Evolutionary conservation across 2,888 invertebrate species (phyloP), one percentile per base, ranked within the genome.

Genomic region (Caradrina kadenii): DNA sequence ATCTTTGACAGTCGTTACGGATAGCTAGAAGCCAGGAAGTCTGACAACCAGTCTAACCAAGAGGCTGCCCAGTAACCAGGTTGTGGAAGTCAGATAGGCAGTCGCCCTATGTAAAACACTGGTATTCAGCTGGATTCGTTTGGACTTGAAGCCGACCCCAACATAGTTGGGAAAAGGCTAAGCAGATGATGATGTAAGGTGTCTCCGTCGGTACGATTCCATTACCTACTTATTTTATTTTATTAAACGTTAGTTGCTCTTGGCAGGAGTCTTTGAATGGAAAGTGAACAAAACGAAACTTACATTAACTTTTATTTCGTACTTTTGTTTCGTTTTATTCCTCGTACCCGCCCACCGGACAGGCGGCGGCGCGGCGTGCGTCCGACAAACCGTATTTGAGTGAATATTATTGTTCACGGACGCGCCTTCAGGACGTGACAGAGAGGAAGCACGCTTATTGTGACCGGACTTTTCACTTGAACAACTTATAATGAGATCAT

Each of bases 401-500:
- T 10, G 58, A 56, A 60, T n/a, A 63, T 52, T 52, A 56, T 54
- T 26, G 64, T 58, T 15, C 63, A n/a, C 39, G 11, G n/a, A 13
- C 21, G 52, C 49, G 48, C 55, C 26, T 26, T 21, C 48, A 10
- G 22, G 64, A 79, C 74, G 69, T 79, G 79, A 69, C 61, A 59
- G 55, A 56, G 26, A 42, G 62, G 64, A 65, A 79, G 66, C 69
- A 70, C 26, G 74, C 82, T 74, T 59, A 79, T 79, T 74, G 63
- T 39, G 55, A 31, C 15, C 54, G 50, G 66, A 42, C 58, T 49
- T 48, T 52, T 49, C 22, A 21, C 69, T 69, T 42, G 45, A n/a
- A 26, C 49, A 79, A 79, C 65, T 82, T 79, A 67, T 74, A 81
- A 79, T 62, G 66, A 79, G 63, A 59, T 35, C 65, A 60, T 15